Evolutionary conservation across 2,888 invertebrate genomes (phyloP), one percentile per base, ranked within the genome.

Genomic region (Polymixis flavicincta): DNA sequence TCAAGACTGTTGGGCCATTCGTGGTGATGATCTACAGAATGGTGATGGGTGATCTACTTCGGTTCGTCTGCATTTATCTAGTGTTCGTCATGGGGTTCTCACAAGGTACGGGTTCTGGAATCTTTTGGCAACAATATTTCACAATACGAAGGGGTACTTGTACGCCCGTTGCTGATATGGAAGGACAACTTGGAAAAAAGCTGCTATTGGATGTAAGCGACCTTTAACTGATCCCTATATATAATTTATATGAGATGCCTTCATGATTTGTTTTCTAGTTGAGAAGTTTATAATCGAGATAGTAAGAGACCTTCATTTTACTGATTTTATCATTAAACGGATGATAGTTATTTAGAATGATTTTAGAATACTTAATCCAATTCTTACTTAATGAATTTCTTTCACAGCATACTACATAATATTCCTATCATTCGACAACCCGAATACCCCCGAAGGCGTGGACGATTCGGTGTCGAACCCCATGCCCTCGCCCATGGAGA

Each of bases 11-110:
- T 1, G 99, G 99, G 7, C 99, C 99, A 0, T 99, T 99, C 97
- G 99, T 99, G n/a, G 99, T 99, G 86, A 99, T 99, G 99, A 99
- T 99, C 88, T 99, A 99, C 95, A 97, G 99, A 84, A 99, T 99
- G 99, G 98, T 99, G 67, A 98, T 98, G 97, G 99, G 99, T 74
- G 99, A 99, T 95, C 97, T 99, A 50, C 96, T 99, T 45, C 97
- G 99, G 84, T 99, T 99, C 94, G 99, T 99, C 80, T 98, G 98
- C 66, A 99, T 99, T 91, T 99, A 99, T 92, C 96, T 99, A 82
- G 99, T 99, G 7, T 99, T 99, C 92, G 98, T 99, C 9, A 98
- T 99, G 87, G 87, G 97, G 99, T 99, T 99, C 92, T 99, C 99
- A 4, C 99, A 99, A 97, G 98, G 98, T 98, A 86, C 5, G 17